Evolutionary conservation across 2,113 vertebrate genomes (phyloP).

Genomic region (Amphilophus citrinellus): DNA sequence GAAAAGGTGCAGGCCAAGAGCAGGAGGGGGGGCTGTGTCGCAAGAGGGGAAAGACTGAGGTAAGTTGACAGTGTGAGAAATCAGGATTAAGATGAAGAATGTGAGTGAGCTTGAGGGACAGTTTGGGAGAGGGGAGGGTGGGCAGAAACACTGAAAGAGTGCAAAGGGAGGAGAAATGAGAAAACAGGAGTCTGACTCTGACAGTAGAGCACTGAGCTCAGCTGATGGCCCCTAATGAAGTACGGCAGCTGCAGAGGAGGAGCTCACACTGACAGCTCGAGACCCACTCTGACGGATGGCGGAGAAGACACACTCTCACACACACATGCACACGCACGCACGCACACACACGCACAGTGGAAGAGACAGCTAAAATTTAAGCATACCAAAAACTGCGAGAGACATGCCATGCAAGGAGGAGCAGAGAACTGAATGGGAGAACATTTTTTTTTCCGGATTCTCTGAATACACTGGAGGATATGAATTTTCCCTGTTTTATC

Average conservation of each 20-base stretch:
- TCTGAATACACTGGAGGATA: constrained; percentile 7
- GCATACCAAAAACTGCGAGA: constrained; percentile 39
- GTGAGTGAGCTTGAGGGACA: constrained; percentile 57
- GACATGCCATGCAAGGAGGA: constrained; percentile 26
- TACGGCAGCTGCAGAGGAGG: constrained; percentile 74
- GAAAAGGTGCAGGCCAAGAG: constrained; percentile 22
- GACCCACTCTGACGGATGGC: constrained; percentile 57
- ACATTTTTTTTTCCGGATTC: constrained; percentile 33
- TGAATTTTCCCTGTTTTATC: neutral
- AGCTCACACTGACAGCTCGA: constrained; percentile 59
- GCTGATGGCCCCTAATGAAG: constrained; percentile 77
- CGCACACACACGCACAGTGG: constrained; percentile 4
- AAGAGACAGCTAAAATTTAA: constrained; percentile 44
- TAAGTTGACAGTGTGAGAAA: constrained; percentile 61
- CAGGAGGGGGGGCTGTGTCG: neutral
- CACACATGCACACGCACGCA: constrained; percentile 22
- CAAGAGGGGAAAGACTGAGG: constrained; percentile 28
- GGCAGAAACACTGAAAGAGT: neutral
- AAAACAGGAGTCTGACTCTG: constrained; percentile 63
- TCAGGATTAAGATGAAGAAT: constrained; percentile 47
- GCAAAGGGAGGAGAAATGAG: constrained; percentile 36
- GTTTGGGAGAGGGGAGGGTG: neutral
- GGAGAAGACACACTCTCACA: constrained; percentile 33
- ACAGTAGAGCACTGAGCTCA: constrained; percentile 66
- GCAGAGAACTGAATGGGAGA: constrained; percentile 33